phyloP scores from a whole-genome alignment of 2,113 vertebrate species.

The Cinclus cinclus region DNA sequence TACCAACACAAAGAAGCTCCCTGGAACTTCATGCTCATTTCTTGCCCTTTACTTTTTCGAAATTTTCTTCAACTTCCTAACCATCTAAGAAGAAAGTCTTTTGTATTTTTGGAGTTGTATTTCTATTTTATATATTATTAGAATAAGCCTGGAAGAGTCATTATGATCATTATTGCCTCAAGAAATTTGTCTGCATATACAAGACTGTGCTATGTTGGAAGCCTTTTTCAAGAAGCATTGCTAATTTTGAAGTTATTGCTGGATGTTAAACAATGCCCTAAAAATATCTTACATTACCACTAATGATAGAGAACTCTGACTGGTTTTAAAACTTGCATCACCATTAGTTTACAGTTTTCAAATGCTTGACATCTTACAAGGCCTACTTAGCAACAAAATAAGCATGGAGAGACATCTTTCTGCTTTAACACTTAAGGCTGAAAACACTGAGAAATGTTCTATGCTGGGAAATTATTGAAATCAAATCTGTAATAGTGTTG shows the following conservation, averaged over 20 bases:
- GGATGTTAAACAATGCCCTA: neutral
- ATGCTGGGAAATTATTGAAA: conserved; percentile 14
- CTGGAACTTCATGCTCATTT: neutral
- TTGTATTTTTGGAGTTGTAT: neutral
- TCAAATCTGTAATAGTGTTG: conserved; percentile 11
- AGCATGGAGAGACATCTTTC: neutral
- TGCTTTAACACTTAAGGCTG: neutral
- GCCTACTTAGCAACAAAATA: neutral
- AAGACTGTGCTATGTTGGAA: neutral
- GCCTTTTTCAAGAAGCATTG: neutral
- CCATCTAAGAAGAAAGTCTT: neutral
- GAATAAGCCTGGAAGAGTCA: neutral
- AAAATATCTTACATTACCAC: neutral
- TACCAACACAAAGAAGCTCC: neutral
- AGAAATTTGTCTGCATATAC: neutral
- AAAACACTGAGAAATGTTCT: neutral
- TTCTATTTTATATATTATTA: neutral
- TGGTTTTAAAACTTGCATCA: neutral
- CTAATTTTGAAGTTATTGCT: neutral
- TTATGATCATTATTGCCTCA: neutral
- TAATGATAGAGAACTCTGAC: neutral
- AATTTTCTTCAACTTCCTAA: neutral
- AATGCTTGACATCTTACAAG: neutral
- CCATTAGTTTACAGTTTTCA: neutral
- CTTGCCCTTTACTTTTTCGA: neutral